Evolutionary conservation across 1,140 invertebrate genomes (phyloP).

Genomic region (Trichoplusia ni): DNA sequence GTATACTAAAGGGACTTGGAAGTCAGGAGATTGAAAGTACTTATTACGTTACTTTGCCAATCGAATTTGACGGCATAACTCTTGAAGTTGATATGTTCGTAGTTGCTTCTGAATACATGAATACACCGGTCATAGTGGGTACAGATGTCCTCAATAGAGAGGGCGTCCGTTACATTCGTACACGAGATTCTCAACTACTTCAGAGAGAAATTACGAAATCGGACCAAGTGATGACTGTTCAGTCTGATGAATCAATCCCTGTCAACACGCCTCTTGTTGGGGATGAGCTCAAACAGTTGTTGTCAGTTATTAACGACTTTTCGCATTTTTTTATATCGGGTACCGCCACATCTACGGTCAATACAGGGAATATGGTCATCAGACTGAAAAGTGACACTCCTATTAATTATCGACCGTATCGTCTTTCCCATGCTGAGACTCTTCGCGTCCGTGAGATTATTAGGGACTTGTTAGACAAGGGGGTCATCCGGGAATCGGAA

Average conservation of each 20-base stretch:
- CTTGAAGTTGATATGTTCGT: slow-evolving; percentile 23
- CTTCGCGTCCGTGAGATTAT: slow-evolving; percentile 1
- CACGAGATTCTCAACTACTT: not conserved
- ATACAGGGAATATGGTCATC: slow-evolving; percentile 30
- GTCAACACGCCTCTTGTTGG: not conserved
- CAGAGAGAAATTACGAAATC: no score
- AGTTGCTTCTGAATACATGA: slow-evolving; percentile 17
- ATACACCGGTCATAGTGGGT: slow-evolving; percentile 19
- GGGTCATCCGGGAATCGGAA: not conserved
- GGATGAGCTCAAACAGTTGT: not conserved
- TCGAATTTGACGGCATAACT: slow-evolving; percentile 11
- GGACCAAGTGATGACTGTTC: no score
- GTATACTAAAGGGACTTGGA: not conserved
- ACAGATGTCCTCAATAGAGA: slow-evolving; percentile 20
- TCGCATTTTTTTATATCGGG: slow-evolving; percentile 4
- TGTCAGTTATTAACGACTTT: not conserved
- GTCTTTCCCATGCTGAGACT: not conserved
- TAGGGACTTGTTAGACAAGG: not conserved
- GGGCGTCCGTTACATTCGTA: slow-evolving; percentile 6
- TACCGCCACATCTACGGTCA: slow-evolving; percentile 30
- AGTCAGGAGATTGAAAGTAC: not conserved
- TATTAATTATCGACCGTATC: not conserved
- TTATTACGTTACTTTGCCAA: not conserved
- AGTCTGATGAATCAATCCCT: not conserved
- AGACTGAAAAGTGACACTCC: slow-evolving; percentile 5